phyloP scores from a whole-genome alignment of 2,888 invertebrate genomes.

The Philaethria dido region DNA sequence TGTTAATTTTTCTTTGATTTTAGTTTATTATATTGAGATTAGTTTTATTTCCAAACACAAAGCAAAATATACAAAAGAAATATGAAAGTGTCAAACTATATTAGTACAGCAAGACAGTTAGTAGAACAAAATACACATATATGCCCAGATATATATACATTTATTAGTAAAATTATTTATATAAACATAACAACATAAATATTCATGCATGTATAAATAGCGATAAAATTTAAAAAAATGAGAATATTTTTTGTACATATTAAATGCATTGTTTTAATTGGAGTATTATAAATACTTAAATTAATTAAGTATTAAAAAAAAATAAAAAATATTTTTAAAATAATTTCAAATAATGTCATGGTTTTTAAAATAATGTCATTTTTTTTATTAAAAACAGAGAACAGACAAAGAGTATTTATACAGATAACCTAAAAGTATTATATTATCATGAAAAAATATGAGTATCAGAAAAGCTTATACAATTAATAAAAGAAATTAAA shows the following conservation, averaged over 20 bases:
- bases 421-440: too few relatives aligned
- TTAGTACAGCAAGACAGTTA: constrained; percentile 52
- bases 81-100: constrained; percentile 19
- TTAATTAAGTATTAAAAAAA: background rate
- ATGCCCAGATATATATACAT: constrained; percentile 39
- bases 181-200: constrained; percentile 15
- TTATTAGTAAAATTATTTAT: constrained; percentile 39
- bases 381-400: too few relatives aligned
- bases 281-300: background rate
- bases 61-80: background rate
- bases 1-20: too few relatives aligned
- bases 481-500: too few relatives aligned
- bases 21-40: too few relatives aligned
- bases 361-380: too few relatives aligned
- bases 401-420: too few relatives aligned
- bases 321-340: too few relatives aligned
- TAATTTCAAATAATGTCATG: too few relatives aligned
- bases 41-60: background rate
- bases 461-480: too few relatives aligned
- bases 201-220: constrained; percentile 17
- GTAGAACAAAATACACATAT: constrained; percentile 46
- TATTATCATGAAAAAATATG: too few relatives aligned
- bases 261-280: background rate
- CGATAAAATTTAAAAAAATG: background rate
- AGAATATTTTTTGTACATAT: background rate